Conservation (phyloP, 2,113 vertebrate species). For the Stictonetta naevosa region DNA sequence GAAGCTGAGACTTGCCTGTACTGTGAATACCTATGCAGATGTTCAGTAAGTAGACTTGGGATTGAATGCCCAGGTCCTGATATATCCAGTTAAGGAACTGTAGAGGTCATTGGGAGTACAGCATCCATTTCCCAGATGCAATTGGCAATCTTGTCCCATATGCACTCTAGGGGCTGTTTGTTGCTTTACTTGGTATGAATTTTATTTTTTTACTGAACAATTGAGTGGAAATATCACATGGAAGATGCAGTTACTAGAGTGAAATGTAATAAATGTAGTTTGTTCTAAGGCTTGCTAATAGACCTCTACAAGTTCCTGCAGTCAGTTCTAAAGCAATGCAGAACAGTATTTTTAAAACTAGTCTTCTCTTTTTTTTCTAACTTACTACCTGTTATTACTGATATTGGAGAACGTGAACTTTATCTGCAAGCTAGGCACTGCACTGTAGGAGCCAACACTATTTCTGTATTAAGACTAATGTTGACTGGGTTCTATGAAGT, state of each 20-base stretch:
- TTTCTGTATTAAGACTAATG: not conserved
- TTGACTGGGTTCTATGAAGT: not conserved
- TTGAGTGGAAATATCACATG: not conserved
- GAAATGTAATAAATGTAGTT: not conserved
- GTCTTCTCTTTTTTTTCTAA: not conserved
- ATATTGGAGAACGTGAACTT: not conserved
- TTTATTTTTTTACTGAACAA: not conserved
- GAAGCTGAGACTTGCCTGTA: not conserved
- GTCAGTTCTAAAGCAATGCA: not conserved
- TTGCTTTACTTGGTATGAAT: not conserved
- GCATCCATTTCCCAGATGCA: fast-evolving
- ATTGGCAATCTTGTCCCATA: not conserved
- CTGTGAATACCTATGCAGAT: not conserved
- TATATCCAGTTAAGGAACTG: not conserved
- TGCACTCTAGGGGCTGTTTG: not conserved
- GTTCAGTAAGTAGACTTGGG: not conserved
- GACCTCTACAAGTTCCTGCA: not conserved
- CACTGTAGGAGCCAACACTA: not conserved
- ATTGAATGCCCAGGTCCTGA: not conserved
- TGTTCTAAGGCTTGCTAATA: not conserved
- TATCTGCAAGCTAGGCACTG: not conserved
- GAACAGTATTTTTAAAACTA: not conserved
- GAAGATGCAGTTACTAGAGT: not conserved
- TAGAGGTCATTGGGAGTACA: not conserved
- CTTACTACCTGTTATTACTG: not conserved